Evolutionary conservation across 1,140 invertebrate species (phyloP).

Genomic region (Thalassaphorura encarpata): DNA sequence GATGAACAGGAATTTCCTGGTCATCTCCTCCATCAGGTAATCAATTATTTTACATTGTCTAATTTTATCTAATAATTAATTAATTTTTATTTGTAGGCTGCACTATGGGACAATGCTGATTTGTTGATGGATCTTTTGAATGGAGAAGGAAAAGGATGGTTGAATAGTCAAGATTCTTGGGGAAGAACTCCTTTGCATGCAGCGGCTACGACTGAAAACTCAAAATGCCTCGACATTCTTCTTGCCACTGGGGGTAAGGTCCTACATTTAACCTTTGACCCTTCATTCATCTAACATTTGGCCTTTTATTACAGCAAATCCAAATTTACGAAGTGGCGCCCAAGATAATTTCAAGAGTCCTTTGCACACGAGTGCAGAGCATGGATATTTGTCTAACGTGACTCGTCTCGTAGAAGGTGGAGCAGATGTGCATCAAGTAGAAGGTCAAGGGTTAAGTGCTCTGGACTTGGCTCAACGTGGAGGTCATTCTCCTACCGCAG

Average conservation of each 20-base stretch:
- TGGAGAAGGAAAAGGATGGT: constrained; percentile 55
- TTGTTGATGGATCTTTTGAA: constrained; percentile 57
- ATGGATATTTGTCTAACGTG: constrained; percentile 63
- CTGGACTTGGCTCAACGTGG: constrained; percentile 63
- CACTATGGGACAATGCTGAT: constrained; percentile 71
- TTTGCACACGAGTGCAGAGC: constrained; percentile 67
- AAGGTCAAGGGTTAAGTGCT: constrained; percentile 56
- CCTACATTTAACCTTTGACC: background rate
- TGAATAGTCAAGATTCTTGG: constrained; percentile 65
- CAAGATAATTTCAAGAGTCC: constrained; percentile 57
- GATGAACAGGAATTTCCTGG: constrained; percentile 70
- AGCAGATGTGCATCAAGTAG: constrained; percentile 52
- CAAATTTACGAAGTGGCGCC: constrained; percentile 54
- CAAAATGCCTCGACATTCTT: constrained; percentile 63
- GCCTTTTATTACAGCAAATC: constrained; percentile 45
- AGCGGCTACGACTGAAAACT: constrained; percentile 61
- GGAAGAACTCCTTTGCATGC: constrained; percentile 73
- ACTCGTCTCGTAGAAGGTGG: constrained; percentile 54
- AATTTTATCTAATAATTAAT: background rate
- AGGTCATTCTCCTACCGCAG: constrained; percentile 54
- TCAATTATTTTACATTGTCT: constrained; percentile 4
- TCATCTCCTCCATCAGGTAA: constrained; percentile 61
- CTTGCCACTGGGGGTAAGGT: constrained; percentile 54
- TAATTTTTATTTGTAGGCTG: constrained; percentile 48
- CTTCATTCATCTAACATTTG: background rate